phyloP scores from a whole-genome alignment of 2,113 vertebrate genomes.

The Rhea pennata region DNA sequence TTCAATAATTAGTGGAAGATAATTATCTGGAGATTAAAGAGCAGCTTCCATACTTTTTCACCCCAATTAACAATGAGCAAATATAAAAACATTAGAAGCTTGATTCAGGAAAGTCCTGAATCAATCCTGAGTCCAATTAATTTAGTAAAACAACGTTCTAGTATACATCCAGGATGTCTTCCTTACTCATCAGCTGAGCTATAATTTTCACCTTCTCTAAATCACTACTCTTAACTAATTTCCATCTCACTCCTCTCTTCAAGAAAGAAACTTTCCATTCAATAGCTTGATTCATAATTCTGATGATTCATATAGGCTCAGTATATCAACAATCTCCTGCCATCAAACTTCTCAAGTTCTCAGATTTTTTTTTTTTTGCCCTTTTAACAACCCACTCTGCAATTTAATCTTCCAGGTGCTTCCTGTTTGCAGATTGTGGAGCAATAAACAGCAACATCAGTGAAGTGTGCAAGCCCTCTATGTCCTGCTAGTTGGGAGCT shows the following conservation, averaged over 20 bases:
- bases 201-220: background rate
- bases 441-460: constrained; percentile 50
- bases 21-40: background rate
- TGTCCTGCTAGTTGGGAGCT: background rate
- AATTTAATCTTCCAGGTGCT: constrained; percentile 65
- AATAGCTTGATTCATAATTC: background rate
- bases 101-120: background rate
- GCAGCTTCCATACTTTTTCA: background rate
- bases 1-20: background rate
- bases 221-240: background rate
- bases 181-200: background rate
- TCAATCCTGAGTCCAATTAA: no score
- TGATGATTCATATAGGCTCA: background rate
- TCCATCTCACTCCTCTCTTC: background rate
- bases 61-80: background rate
- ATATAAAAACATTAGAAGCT: background rate
- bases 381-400: constrained; percentile 40
- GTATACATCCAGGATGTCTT: background rate
- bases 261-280: background rate
- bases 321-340: background rate
- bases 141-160: background rate
- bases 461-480: background rate
- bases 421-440: constrained; percentile 50
- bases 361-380: constrained; percentile 40
- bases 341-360: background rate